Base-by-base conservation (phyloP, 2,113 vertebrate genomes). In the Micronycteris hirsuta region DNA sequence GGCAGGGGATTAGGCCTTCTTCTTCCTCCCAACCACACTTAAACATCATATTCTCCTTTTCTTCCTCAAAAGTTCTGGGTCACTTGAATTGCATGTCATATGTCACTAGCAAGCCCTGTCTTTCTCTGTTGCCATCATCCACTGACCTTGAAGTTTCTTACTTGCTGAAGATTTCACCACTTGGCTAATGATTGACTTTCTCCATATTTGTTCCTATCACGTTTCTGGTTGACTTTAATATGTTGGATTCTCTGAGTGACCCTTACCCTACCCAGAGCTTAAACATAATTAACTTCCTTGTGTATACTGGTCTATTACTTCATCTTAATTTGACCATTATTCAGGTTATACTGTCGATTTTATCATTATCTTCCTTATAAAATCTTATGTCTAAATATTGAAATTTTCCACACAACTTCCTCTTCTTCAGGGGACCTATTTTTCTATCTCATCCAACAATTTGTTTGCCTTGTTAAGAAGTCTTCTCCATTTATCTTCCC, bases 41-140 rank as follows among this genome's bases (percentile, higher is more conserved):
- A 4, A 15, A 7, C 43, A 56, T 49, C 14, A 22, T 26, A 41
- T 17, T 65, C 28, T n/a, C 7, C 3, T 68, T 36, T 80, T 41
- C 11, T 31, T 26, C 11, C 68, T 82, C 33, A 56, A 76, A n/a
- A 33, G 5, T 5, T 58, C 13, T 8, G 24, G 6, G 4, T 49
- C 7, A 11, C 49, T 65, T 73, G 33, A 63, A 47, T 45, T 68
- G 3, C 5, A 19, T 52, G 22, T 31, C n/a, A 38, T 20, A 2
- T 20, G 11, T 12, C 16, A 14, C 80, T 56, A 68, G 52, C 0
- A 38, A 43, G 5, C 0, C 0, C 28, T 38, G 0, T 19, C 22
- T 3, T n/a, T 58, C 7, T 61, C 22, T 7, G 0, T 63, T 76
- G 12, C 12, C n/a, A 14, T 68, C 24, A 33, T 86, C 43, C 11